Evolutionary conservation across 1,140 invertebrate genomes (phyloP).

Genomic region (Dendrolimus kikuchii): DNA sequence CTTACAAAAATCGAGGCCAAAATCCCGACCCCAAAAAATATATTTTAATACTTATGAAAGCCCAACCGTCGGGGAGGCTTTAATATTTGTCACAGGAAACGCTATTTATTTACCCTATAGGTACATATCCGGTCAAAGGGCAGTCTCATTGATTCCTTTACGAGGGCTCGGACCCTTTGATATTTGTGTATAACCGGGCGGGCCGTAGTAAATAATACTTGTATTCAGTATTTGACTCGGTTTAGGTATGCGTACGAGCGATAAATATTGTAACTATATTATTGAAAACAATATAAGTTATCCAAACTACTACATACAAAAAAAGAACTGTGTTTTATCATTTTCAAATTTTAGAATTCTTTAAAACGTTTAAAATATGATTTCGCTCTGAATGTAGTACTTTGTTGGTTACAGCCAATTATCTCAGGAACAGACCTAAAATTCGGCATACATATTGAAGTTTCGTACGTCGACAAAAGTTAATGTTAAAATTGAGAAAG

Average conservation of each 20-base stretch:
- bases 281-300: too few species aligned
- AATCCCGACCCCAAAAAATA: slow-evolving; percentile 3
- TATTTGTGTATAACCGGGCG: slow-evolving; percentile 21
- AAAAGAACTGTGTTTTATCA: too few species aligned
- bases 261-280: too few species aligned
- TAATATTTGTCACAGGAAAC: slow-evolving; percentile 54
- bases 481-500: too few species aligned
- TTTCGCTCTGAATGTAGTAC: too few species aligned
- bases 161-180: slow-evolving; percentile 25
- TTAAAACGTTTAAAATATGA: too few species aligned
- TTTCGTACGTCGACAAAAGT: too few species aligned
- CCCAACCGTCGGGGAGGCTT: slow-evolving; percentile 18
- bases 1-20: neutral
- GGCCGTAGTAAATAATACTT: slow-evolving; percentile 29
- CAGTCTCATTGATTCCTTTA: slow-evolving; percentile 39
- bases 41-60: slow-evolving; percentile 10
- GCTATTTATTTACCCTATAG: slow-evolving; percentile 44
- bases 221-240: slow-evolving; percentile 26
- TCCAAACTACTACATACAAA: too few species aligned
- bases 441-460: too few species aligned
- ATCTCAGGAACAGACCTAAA: too few species aligned
- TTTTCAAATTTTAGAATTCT: too few species aligned
- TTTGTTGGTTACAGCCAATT: too few species aligned
- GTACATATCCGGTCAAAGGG: slow-evolving; percentile 39
- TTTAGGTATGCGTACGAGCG: neutral